Percentiles rank a stretch among this genome's conserved stretches.
These are phyloP conservation scores for Clepsis dumicolana DNA, from an alignment of 2,888 invertebrate genomes.

Conservation along the genomic window DNA sequence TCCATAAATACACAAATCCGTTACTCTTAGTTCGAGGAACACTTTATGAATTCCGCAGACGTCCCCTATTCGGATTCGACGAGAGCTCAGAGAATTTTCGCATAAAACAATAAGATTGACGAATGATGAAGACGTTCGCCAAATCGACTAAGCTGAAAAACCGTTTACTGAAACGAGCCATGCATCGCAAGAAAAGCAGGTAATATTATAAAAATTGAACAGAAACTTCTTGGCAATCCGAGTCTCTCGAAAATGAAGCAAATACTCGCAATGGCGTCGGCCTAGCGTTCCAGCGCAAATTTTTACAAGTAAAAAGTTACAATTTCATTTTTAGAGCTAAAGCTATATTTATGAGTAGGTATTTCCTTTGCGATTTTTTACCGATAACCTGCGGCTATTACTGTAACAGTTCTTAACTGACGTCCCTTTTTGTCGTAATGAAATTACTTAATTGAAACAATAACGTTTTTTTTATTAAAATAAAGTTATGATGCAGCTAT, in stretches of 20 bases:
- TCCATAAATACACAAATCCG: background rate
- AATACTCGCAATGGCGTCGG: conserved; percentile 70
- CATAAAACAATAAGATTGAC: conserved; percentile 45
- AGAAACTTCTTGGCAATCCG: conserved; percentile 73
- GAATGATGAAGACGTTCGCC: conserved; percentile 49
- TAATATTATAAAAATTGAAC: conserved; percentile 71
- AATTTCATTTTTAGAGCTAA: conserved; percentile 3
- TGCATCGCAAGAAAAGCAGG: conserved; percentile 56
- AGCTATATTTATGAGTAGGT: background rate
- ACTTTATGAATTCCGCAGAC: conserved; percentile 29
- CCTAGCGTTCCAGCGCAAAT: conserved; percentile 63
- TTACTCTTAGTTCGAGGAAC: conserved; percentile 27
- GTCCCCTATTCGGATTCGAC: conserved; percentile 29
- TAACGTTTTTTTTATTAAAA: no score
- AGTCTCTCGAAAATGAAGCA: conserved; percentile 72
- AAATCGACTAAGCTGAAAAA: conserved; percentile 56
- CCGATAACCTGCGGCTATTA: background rate
- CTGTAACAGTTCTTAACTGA: background rate
- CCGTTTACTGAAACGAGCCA: conserved; percentile 57
- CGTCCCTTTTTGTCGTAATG: background rate
- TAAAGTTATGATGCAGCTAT: no score
- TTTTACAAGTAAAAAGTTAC: conserved; percentile 53
- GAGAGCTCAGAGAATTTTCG: conserved; percentile 30
- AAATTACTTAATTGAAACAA: background rate
- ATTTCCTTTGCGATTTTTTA: background rate